phyloP scores from a whole-genome alignment of 1,140 invertebrate species.

The Hylaeus volcanicus region DNA sequence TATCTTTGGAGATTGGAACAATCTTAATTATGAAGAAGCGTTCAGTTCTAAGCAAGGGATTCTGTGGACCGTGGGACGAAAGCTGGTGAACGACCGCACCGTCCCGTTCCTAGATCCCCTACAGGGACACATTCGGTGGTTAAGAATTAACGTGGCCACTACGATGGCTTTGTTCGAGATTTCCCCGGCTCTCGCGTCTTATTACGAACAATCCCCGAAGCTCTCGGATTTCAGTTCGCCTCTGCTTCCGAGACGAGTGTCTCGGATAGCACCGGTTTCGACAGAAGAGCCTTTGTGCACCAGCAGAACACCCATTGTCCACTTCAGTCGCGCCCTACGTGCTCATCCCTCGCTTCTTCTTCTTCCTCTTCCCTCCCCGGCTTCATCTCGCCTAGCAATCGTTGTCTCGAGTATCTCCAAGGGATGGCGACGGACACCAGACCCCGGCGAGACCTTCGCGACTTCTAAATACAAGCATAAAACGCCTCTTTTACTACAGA shows the following conservation, averaged over 20 bases:
- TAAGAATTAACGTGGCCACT: conserved; percentile 37
- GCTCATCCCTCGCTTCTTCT: conserved; percentile 3
- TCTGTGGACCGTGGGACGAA: background rate
- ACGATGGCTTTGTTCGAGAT: conserved; percentile 11
- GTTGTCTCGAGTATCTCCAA: conserved; percentile 32
- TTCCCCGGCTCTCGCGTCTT: conserved; percentile 23
- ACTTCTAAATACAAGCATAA: conserved; percentile 29
- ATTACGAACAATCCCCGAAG: conserved; percentile 33
- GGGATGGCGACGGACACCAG: conserved; percentile 10
- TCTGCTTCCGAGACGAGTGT: conserved; percentile 36
- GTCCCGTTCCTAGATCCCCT: background rate
- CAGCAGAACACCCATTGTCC: conserved; percentile 50
- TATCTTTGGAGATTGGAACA: too few species aligned
- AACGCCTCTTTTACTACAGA: background rate
- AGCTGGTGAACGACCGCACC: too few species aligned
- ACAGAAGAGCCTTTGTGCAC: conserved; percentile 51
- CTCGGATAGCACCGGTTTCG: conserved; percentile 38
- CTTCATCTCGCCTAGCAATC: background rate
- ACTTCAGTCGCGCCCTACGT: conserved; percentile 57
- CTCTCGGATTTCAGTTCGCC: conserved; percentile 25
- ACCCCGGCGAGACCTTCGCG: conserved; percentile 6
- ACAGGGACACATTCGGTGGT: conserved; percentile 16
- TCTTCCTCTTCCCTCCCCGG: background rate
- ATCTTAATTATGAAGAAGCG: too few species aligned
- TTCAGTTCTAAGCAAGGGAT: too few species aligned